phyloP scores from a whole-genome alignment of 2,113 vertebrate species.

The Trogon surrucura region DNA sequence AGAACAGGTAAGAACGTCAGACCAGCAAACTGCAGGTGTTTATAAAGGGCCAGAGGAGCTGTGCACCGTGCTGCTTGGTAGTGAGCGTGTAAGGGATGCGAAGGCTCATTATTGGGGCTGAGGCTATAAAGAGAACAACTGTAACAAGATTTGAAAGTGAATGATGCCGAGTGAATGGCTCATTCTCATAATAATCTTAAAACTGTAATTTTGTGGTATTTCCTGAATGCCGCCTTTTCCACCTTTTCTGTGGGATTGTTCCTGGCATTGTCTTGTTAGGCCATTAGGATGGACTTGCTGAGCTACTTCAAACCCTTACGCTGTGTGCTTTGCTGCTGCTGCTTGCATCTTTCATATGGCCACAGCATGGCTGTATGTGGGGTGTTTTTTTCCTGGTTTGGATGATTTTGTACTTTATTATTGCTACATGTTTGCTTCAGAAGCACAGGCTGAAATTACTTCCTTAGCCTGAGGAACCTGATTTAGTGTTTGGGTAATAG shows the following conservation, averaged over 20 bases:
- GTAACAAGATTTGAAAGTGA: not conserved
- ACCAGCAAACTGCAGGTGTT: fast-evolving
- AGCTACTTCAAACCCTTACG: not conserved
- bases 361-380: not conserved
- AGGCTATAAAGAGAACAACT: not conserved
- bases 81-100: not conserved
- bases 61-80: not conserved
- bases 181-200: not conserved
- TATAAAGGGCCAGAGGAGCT: not conserved
- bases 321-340: not conserved
- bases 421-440: not conserved
- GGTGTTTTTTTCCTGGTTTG: not conserved
- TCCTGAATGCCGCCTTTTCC: not conserved
- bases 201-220: not conserved
- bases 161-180: not conserved
- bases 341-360: not conserved
- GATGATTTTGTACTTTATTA: not conserved
- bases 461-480: not conserved
- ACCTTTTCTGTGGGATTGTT: not conserved
- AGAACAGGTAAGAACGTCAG: not conserved
- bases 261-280: not conserved
- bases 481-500: not conserved
- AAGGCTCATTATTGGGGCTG: not conserved
- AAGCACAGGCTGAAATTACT: not conserved
- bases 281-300: not conserved